Conservation (phyloP, 2,113 vertebrate species). For the Felis catus region DNA sequence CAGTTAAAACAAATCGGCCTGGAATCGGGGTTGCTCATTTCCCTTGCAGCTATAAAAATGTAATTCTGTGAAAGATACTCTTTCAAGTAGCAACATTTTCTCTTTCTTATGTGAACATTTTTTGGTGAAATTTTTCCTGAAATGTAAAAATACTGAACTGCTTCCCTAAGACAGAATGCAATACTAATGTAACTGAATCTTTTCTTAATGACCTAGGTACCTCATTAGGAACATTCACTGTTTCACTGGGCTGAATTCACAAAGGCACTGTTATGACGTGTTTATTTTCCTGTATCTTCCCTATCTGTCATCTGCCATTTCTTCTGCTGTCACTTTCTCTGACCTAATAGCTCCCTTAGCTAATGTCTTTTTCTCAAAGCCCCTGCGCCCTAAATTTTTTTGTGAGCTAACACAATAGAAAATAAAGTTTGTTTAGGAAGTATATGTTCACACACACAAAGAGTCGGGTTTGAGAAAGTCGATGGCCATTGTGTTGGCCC, state of each 20-base stretch:
- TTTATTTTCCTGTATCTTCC: slow-evolving; percentile 61
- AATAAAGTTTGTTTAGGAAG: slow-evolving; percentile 36
- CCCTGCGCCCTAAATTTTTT: slow-evolving; percentile 1
- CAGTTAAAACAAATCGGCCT: not conserved
- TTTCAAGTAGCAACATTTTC: not conserved
- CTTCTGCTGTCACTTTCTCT: slow-evolving; percentile 61
- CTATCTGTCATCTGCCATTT: slow-evolving; percentile 65
- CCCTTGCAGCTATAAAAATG: not conserved
- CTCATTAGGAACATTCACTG: slow-evolving; percentile 21
- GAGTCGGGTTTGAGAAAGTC: not conserved
- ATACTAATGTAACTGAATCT: not conserved
- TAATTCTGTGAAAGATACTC: not conserved
- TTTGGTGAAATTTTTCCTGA: slow-evolving; percentile 36
- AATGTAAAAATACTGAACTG: slow-evolving; percentile 34
- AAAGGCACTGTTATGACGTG: slow-evolving; percentile 33
- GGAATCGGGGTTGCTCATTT: not conserved
- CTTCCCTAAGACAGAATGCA: not conserved
- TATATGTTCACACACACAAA: not conserved
- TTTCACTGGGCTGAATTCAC: slow-evolving; percentile 49
- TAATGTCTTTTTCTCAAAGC: slow-evolving; percentile 36
- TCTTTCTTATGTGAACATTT: not conserved
- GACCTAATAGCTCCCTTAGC: slow-evolving; percentile 75
- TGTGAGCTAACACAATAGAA: not conserved
- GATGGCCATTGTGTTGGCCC: not conserved
- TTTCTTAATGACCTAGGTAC: slow-evolving; percentile 48